These are phyloP conservation scores for Bicyclus anynana DNA, from an alignment of 1,140 invertebrate genomes.

Conservation along the genomic window DNA sequence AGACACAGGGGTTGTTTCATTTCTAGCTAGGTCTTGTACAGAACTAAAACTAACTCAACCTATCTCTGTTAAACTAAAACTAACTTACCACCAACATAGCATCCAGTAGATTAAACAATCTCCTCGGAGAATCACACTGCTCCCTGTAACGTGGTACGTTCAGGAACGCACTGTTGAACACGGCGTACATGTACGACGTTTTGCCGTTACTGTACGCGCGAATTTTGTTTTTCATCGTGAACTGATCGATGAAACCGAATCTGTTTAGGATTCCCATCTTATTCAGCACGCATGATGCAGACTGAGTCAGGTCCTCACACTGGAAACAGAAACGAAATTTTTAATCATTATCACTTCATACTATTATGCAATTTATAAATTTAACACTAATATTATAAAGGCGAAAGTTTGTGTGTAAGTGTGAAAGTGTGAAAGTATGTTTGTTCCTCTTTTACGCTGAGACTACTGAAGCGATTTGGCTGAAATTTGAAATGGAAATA, in stretches of 20 bases:
- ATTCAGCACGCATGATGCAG: conserved; percentile 44
- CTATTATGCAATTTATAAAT: too few relatives aligned
- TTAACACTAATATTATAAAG: too few relatives aligned
- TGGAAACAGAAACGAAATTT: conserved; percentile 27
- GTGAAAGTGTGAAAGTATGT: too few relatives aligned
- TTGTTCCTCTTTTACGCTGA: too few relatives aligned
- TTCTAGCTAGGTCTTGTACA: too few relatives aligned
- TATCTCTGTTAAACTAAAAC: too few relatives aligned
- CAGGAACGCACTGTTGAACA: conserved; percentile 37
- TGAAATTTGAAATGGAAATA: too few relatives aligned
- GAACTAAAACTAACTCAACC: too few relatives aligned
- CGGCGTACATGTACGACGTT: conserved; percentile 25
- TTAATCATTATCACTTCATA: too few relatives aligned
- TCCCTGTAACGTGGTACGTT: conserved; percentile 40
- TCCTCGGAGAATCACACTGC: conserved; percentile 54
- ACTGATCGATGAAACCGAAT: conserved; percentile 61
- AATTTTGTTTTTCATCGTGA: conserved; percentile 57
- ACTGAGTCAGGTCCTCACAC: conserved; percentile 45
- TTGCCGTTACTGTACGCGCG: conserved; percentile 29
- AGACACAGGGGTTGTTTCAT: too few relatives aligned
- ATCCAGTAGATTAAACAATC: conserved; percentile 58
- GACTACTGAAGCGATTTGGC: too few relatives aligned
- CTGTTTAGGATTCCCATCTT: conserved; percentile 60
- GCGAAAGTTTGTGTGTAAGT: too few relatives aligned
- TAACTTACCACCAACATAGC: conserved; percentile 59